Evolutionary conservation across 1,140 invertebrate genomes (phyloP).

Genomic region (Atopsyche davidsoni): DNA sequence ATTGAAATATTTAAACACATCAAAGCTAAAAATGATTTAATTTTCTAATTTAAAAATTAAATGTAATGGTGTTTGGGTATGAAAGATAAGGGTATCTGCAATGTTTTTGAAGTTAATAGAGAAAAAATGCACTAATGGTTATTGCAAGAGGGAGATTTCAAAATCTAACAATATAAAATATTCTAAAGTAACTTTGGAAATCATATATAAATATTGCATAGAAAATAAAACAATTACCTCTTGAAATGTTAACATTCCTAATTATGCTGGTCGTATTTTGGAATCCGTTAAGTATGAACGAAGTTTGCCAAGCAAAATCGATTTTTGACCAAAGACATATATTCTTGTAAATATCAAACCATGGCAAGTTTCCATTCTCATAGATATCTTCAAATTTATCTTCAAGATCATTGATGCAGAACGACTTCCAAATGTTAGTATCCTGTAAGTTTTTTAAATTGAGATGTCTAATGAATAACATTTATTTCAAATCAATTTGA

Average conservation of each 20-base stretch:
- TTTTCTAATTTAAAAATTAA: constrained; percentile 1
- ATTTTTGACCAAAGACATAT: constrained; percentile 22
- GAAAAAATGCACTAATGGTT: neutral
- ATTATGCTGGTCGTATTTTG: constrained; percentile 6
- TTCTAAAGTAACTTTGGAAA: neutral
- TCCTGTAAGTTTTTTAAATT: constrained; percentile 10
- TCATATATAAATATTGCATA: neutral
- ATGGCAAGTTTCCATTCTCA: constrained; percentile 13
- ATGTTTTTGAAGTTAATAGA: neutral
- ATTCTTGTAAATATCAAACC: constrained; percentile 18
- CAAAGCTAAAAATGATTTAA: neutral
- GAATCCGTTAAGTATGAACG: neutral
- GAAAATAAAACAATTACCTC: constrained; percentile 10
- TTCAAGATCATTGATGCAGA: constrained; percentile 11
- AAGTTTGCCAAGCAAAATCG: neutral
- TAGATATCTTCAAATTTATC: constrained; percentile 11
- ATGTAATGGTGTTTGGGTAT: neutral
- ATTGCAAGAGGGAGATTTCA: neutral
- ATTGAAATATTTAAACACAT: constrained; percentile 1
- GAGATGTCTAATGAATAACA: neutral
- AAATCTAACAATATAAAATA: neutral
- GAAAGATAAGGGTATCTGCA: neutral
- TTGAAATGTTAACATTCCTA: constrained; percentile 9
- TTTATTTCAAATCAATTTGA: neutral
- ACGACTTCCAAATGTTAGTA: constrained; percentile 16